A percentile compares a stretch with the other conserved stretches of the same genome.
Evolutionary conservation across 2,113 vertebrate genomes (phyloP).

Genomic region (Pseudorectes ferrugineus): DNA sequence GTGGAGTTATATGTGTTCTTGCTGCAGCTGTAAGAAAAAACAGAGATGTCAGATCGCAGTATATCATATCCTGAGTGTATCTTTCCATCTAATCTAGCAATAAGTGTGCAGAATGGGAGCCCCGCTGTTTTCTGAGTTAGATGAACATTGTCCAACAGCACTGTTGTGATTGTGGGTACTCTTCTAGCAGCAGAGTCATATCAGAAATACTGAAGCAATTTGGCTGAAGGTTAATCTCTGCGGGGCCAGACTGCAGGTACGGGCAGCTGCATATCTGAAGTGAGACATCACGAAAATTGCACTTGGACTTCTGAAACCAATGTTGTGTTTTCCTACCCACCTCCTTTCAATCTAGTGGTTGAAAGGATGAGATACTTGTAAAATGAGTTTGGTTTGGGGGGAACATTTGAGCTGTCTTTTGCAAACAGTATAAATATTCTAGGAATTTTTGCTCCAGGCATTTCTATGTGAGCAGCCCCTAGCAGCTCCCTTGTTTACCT

Average conservation of each 20-base stretch:
- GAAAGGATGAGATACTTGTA: background rate
- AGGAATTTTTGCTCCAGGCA: background rate
- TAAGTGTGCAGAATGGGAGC: background rate
- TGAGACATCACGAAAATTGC: background rate
- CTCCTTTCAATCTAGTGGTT: background rate
- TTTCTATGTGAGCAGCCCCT: rapidly evolving
- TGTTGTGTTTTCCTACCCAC: background rate
- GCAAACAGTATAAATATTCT: background rate
- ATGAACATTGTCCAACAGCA: background rate
- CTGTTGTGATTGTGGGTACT: background rate
- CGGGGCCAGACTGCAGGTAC: background rate
- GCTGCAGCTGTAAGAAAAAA: background rate
- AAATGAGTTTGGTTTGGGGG: background rate
- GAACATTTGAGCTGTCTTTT: background rate
- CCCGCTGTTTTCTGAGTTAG: background rate
- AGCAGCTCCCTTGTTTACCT: background rate
- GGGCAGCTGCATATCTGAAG: background rate
- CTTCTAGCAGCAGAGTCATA: background rate
- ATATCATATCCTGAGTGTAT: background rate
- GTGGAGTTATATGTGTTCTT: background rate
- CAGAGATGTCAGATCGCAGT: background rate
- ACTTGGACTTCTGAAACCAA: background rate
- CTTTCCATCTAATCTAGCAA: background rate
- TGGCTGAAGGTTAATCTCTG: background rate
- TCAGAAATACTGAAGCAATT: background rate